Base-by-base conservation (phyloP, 2,888 invertebrate genomes). In the Heteropelma amictum region DNA sequence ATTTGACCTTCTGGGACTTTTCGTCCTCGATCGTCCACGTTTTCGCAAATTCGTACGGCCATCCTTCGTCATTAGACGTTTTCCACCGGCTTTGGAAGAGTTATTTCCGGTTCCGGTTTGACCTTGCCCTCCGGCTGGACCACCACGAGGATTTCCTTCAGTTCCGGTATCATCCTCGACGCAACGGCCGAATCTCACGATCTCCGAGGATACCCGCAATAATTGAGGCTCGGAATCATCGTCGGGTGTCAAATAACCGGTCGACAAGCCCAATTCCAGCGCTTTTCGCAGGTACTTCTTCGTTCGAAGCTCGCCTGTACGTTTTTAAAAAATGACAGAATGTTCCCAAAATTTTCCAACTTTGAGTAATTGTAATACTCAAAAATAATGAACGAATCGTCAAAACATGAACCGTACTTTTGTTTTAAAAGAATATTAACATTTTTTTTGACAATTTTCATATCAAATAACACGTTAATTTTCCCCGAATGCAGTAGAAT, bases 221-320 rank as follows among this genome's bases (percentile, higher is more conserved):
- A 75, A 60, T 40, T 65, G 74, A 35, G 65, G 47, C n/a, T 61
- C 70, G 26, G 65, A 75, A 47, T 54, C 65, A 19, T 70, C 60
- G 8, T 54, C 58, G 12, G 65, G 53, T 40, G 61, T 47, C 65
- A 74, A 54, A 26, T 70, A 74, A 40, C 74, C 74, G 14, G 70
- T 38, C 8, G 70, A 70, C 1, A 74, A 40, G n/a, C 70, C 74
- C 40, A 70, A 54, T 42, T 74, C 40, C 23, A 74, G 54, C 49
- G 74, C 74, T 23, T 70, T 61, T 8, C 65, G 47, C 14, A 74
- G 54, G 8, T 74, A 74, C 30, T 19, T 65, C 47, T 70, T 70
- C 28, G 54, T 54, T 17, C 53, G 64, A 26, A 42, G 2, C 7
- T 70, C 70, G 7, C 26, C 74, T 74, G 45, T 23, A 10, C n/a